Percentiles rank a stretch among this genome's conserved stretches.
Evolutionary conservation across 2,797 vertebrate genomes (phyloP).

Genomic region (Myripristis jacobus): DNA sequence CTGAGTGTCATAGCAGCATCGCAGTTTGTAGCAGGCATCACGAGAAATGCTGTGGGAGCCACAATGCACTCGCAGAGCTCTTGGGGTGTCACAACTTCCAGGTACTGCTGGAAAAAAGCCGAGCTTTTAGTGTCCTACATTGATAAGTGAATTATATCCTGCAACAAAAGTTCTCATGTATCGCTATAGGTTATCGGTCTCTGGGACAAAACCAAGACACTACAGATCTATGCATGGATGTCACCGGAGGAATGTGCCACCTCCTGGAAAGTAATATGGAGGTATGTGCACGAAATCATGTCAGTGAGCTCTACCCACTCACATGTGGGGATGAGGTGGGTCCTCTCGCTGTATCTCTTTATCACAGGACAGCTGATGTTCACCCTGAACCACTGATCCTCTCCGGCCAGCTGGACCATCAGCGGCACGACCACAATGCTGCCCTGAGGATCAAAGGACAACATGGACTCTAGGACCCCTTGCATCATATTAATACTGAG

Average conservation of each 20-base stretch:
- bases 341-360: constrained; percentile 36
- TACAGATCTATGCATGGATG: background rate
- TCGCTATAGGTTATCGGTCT: too few relatives aligned
- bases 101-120: constrained; percentile 41
- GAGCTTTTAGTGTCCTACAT: background rate
- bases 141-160: background rate
- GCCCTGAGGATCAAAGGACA: constrained; percentile 55
- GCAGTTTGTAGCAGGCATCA: constrained; percentile 62
- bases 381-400: constrained; percentile 67
- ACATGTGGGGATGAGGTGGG: constrained; percentile 37
- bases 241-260: too few relatives aligned
- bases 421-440: constrained; percentile 65
- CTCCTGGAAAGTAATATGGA: too few relatives aligned
- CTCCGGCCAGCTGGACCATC: constrained; percentile 68
- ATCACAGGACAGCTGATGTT: constrained; percentile 79
- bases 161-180: too few relatives aligned
- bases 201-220: background rate
- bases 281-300: background rate
- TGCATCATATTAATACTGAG: too few relatives aligned
- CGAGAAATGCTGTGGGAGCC: constrained; percentile 50
- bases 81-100: constrained; percentile 53
- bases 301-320: constrained; percentile 38
- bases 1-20: constrained; percentile 72
- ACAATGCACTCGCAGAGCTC: constrained; percentile 64
- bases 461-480: background rate